These are phyloP conservation scores for Notothenia coriiceps DNA, from an alignment of 2,113 vertebrate species.

Conservation along the genomic window DNA sequence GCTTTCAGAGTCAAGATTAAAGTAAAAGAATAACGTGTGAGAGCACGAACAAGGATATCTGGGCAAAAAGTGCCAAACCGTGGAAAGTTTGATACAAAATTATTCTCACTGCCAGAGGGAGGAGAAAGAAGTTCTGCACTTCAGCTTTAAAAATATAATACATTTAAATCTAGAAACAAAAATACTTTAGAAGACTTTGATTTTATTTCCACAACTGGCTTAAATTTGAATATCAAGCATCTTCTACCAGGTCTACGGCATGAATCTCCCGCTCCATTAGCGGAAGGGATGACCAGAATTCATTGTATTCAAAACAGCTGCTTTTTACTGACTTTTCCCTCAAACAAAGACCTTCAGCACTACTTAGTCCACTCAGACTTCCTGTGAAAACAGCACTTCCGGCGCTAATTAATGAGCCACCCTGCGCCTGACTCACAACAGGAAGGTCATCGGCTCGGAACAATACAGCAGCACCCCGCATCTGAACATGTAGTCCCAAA, in stretches of 20 bases:
- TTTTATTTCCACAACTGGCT: too few species aligned
- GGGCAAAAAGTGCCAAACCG: too few species aligned
- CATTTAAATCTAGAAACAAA: background rate
- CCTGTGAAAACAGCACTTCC: constrained; percentile 72
- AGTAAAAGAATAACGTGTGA: too few species aligned
- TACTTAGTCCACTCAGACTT: constrained; percentile 67
- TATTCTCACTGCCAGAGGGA: background rate
- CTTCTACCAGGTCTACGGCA: background rate
- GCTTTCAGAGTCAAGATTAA: too few species aligned
- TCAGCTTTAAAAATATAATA: background rate
- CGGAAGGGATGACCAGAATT: constrained; percentile 32
- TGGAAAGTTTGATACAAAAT: background rate
- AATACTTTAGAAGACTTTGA: background rate
- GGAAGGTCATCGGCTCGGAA: constrained; percentile 75
- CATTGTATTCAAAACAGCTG: constrained; percentile 68
- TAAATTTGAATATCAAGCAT: background rate
- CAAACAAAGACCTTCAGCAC: constrained; percentile 61
- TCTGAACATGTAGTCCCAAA: constrained; percentile 53
- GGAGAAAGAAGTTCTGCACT: background rate
- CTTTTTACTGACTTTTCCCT: constrained; percentile 37
- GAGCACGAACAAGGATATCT: too few species aligned
- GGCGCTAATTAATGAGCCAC: constrained; percentile 71
- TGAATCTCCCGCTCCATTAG: background rate
- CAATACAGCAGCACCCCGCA: constrained; percentile 67
- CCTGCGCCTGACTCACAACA: constrained; percentile 70